Conservation (phyloP, 2,797 vertebrate genomes). For the Ptychadena robeensis region DNA sequence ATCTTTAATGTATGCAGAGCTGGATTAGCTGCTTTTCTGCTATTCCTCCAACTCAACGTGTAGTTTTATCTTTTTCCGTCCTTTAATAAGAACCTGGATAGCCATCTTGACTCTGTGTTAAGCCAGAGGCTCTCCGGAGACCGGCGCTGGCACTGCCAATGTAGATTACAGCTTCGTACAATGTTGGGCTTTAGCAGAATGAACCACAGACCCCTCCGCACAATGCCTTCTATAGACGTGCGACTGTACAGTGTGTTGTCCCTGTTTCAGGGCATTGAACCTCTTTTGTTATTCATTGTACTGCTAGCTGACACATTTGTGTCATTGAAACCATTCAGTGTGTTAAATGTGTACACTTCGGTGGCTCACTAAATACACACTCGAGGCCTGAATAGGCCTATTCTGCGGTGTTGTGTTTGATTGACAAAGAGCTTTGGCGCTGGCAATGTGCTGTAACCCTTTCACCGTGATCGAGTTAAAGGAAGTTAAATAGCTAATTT, state of each 20-base stretch:
- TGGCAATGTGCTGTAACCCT: slow-evolving; percentile 49
- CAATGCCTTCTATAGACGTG: slow-evolving; percentile 45
- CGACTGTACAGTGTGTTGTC: slow-evolving; percentile 41
- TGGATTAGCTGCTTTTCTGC: background rate
- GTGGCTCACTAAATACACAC: slow-evolving; percentile 56
- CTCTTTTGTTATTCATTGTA: slow-evolving; percentile 43
- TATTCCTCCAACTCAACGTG: background rate
- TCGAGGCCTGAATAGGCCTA: slow-evolving; percentile 56
- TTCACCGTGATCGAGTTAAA: slow-evolving; percentile 34
- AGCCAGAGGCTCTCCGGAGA: background rate
- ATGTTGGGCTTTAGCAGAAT: slow-evolving; percentile 18
- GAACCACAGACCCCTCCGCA: slow-evolving; percentile 19
- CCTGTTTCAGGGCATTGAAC: slow-evolving; percentile 21
- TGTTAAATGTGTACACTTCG: slow-evolving; percentile 59
- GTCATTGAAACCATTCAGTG: slow-evolving; percentile 55
- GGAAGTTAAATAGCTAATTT: slow-evolving; percentile 50
- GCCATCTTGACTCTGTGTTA: background rate
- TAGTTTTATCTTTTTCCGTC: background rate
- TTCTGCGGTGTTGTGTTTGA: slow-evolving; percentile 54
- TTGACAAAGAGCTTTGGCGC: slow-evolving; percentile 54
- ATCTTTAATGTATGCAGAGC: background rate
- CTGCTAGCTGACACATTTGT: slow-evolving; percentile 51
- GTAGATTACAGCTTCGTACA: background rate
- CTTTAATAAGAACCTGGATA: background rate
- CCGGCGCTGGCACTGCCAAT: background rate